These are phyloP conservation scores for Coptotermes formosanus DNA, from an alignment of 1,140 invertebrate species.

Conservation along the genomic window DNA sequence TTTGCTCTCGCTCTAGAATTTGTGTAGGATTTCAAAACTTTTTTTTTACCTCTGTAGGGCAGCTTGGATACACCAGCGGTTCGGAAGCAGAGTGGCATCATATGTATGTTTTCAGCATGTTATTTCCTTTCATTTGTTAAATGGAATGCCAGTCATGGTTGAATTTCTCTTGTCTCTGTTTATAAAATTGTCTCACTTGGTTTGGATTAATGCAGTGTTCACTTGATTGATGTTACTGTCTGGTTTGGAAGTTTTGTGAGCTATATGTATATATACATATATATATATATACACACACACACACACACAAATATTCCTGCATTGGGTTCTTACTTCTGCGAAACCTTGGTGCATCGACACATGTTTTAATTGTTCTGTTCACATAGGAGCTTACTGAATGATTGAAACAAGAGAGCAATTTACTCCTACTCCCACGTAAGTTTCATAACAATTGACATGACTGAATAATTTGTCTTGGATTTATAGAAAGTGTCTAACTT, in stretches of 20 bases:
- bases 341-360: neutral
- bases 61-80: neutral
- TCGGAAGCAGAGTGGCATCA: neutral
- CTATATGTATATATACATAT: neutral
- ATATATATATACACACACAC: no score
- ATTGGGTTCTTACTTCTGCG: neutral
- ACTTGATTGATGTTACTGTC: neutral
- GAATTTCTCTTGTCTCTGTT: constrained; percentile 5
- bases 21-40: neutral
- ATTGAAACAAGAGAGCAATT: neutral
- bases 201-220: neutral
- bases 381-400: neutral
- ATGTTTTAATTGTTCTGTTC: neutral
- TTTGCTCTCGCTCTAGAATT: neutral
- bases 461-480: neutral
- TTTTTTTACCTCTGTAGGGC: constrained; percentile 7
- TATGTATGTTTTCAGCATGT: constrained; percentile 6
- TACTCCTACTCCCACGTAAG: neutral
- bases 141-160: constrained; percentile 17
- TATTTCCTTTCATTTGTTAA: neutral
- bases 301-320: no score
- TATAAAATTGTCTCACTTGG: neutral
- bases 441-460: neutral
- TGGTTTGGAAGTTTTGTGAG: neutral
- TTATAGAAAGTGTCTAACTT: neutral